Evolutionary conservation across 2,888 invertebrate species (phyloP), one percentile per base, ranked within the genome.

Genomic region (Dorcus parallelipipedus): DNA sequence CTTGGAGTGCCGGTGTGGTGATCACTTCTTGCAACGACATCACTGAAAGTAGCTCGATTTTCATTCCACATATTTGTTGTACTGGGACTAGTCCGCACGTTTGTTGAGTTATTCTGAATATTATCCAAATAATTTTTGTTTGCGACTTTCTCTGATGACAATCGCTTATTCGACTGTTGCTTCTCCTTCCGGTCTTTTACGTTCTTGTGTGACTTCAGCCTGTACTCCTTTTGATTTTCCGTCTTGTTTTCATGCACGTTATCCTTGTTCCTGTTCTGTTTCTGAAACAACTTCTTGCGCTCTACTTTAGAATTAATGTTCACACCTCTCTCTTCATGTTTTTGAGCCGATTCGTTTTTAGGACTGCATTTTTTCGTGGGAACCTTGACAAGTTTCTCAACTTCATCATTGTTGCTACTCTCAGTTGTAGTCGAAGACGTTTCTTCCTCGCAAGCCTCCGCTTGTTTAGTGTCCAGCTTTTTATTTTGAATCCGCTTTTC

Each of bases 381-480:
- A 40, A 62, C 14, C 48, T 63, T 63, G 9, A 52, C 26, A 52
- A 56, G 49, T 52, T 55, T 61, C 38, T 64, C 65, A 6, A 52
- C 51, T 61, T 85, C 84, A 58, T 87, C 87, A 55, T 84, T 83
- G 66, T 82, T 81, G 48, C 87, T 87, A 66, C 86, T 86, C 70
- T 88, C 88, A 3, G 88, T 88, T 6, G 87, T 87, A 2, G 86
- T 87, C 0, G 88, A 88, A 7, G 87, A 88, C 2, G 86, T 84
- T 68, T 89, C 88, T 70, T 87, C 87, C 70, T 86, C 86, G 43
- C 80, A 81, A 63, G 78, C 41, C 49, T 64, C 65, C 51, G 49
- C 56, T 45, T 45, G 56, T 56, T 61, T 66, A 17, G 58, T 38
- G 33, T 58, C 53, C 58, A 64, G 48, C 64, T 67, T 54, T 66